phyloP scores from a whole-genome alignment of 2,113 vertebrate genomes.

The Pelecanus crispus region DNA sequence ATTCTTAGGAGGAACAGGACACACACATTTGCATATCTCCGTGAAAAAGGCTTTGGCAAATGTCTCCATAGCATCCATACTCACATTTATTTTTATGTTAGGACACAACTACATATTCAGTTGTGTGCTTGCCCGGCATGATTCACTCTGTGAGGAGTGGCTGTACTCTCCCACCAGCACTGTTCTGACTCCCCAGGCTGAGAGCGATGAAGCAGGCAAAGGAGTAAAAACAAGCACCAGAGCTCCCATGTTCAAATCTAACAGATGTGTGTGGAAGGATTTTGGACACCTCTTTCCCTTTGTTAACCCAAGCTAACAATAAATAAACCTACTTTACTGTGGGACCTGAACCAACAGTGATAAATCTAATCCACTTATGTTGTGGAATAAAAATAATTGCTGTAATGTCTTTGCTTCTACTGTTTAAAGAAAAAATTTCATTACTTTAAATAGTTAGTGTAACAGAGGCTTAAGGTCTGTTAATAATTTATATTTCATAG shows the following conservation, averaged over 20 bases:
- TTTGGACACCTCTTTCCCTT: not conserved
- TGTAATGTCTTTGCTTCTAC: not conserved
- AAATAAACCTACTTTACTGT: constrained; percentile 22
- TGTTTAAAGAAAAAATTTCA: not conserved
- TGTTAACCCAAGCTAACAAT: constrained; percentile 6
- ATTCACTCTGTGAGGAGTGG: not conserved
- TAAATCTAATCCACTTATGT: constrained; percentile 41
- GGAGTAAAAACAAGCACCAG: not conserved
- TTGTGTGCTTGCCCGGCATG: not conserved
- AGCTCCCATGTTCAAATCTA: not conserved
- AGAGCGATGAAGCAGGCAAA: not conserved
- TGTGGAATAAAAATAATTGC: constrained; percentile 3
- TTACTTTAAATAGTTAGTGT: not conserved
- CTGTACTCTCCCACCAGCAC: not conserved
- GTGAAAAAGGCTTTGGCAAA: not conserved
- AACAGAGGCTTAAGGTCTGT: not conserved
- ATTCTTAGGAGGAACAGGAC: not conserved
- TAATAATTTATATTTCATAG: constrained; percentile 15
- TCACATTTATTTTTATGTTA: not conserved
- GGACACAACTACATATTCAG: not conserved
- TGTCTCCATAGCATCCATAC: not conserved
- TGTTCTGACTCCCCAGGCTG: not conserved
- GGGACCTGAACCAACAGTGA: constrained; percentile 31
- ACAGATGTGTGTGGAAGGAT: not conserved
- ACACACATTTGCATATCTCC: not conserved